These are phyloP conservation scores for Triplophysa yarkandensis DNA, from an alignment of 2,797 vertebrate species.

Conservation along the genomic window DNA sequence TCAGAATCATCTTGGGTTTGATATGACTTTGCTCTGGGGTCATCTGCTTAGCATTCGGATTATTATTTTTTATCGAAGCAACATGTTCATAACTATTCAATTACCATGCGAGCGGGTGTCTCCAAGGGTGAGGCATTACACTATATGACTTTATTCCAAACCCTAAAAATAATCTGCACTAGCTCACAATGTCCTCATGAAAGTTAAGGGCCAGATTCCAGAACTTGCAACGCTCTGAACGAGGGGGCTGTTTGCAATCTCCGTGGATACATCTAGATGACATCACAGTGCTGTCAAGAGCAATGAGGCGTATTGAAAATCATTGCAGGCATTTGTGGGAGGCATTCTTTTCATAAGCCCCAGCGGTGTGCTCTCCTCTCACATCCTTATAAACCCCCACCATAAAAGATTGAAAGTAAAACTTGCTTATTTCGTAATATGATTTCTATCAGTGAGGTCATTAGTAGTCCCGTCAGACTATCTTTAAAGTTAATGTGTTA, in stretches of 20 bases:
- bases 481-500: constrained; percentile 49
- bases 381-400: constrained; percentile 27
- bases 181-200: not conserved
- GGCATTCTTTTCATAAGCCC: constrained; percentile 46
- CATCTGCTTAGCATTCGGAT: not conserved
- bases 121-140: not conserved
- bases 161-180: constrained; percentile 24
- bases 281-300: constrained; percentile 49
- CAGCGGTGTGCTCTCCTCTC: constrained; percentile 42
- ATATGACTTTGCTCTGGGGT: constrained; percentile 1
- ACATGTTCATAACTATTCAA: constrained; percentile 22
- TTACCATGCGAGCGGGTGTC: not conserved
- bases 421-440: constrained; percentile 43
- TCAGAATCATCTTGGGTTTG: constrained; percentile 4
- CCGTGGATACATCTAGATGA: constrained; percentile 42
- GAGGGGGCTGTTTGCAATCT: constrained; percentile 21
- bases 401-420: constrained; percentile 50
- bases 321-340: constrained; percentile 17
- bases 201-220: constrained; percentile 25
- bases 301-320: constrained; percentile 47
- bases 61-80: constrained; percentile 10
- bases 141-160: constrained; percentile 22
- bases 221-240: constrained; percentile 33
- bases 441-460: constrained; percentile 49
- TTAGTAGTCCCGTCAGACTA: constrained; percentile 29